Base-by-base conservation (phyloP, 2,888 invertebrate genomes). In the Aphrophora alni region DNA sequence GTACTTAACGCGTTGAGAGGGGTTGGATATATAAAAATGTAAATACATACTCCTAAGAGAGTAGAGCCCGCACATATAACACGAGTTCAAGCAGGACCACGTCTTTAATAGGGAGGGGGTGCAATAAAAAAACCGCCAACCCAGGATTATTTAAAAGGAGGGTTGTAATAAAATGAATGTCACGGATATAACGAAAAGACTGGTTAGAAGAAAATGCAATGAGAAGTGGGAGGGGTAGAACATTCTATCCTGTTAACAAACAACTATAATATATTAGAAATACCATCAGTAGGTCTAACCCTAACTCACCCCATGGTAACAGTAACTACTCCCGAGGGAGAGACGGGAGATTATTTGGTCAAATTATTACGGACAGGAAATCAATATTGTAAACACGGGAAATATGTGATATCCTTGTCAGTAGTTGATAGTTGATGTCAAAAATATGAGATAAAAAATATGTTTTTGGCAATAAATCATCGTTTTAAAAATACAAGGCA, bases 121-220 rank as follows among this genome's bases (percentile, higher is more conserved):
- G 59, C 59, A 59, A 59, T 59, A 59, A 59, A 59, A 59, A 59
- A 59, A 59, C 59, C 59, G 59, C 59, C 59, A 21, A 21, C 59
- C 59, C 59, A 21, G 59, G 59, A 21, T 59, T 59, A 59, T 59
- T 59, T 59, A 59, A 59, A 59, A 21, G 59, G 21, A 33, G 44
- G 59, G 59, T 21, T 59, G 59, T 59, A 59, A 59, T 59, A 59
- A 59, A 59, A 59, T 59, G 59, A 59, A 59, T 59, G 21, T 8
- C 59, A 2, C 14, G 21, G 59, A 33, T 33, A 33, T 21, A 21
- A 8, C 21, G 4, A 21, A 59, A 59, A 8, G 59, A 59, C 4
- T 21, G 21, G 21, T 59, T 21, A 59, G 21, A 59, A 21, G 59
- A 10, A 44, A 44, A 10, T 21, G 2, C 4, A 21, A 21, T 21